phyloP scores from a whole-genome alignment of 2,113 vertebrate species.

The Chionomys nivalis region DNA sequence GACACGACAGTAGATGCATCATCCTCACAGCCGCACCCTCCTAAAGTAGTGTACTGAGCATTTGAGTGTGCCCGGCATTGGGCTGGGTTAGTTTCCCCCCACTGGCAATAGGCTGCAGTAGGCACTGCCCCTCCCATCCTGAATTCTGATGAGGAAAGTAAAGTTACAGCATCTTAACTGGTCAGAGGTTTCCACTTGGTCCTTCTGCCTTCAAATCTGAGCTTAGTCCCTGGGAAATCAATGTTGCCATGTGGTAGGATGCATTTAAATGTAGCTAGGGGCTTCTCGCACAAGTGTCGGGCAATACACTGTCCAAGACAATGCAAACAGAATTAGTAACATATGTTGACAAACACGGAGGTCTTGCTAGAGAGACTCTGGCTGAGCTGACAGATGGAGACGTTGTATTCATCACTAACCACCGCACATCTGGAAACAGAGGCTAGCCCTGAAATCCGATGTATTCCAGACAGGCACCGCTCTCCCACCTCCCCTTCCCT shows the following conservation, averaged over 20 bases:
- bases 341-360: conserved; percentile 24
- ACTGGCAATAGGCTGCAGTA: not conserved
- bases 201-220: not conserved
- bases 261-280: not conserved
- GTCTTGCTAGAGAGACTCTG: not conserved
- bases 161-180: not conserved
- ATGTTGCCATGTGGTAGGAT: not conserved
- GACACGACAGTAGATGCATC: not conserved
- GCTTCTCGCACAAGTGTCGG: not conserved
- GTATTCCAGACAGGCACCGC: conserved; percentile 64
- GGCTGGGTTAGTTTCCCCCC: not conserved
- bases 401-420: not conserved
- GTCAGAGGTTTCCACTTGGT: not conserved
- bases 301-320: not conserved
- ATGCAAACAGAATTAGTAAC: conserved; percentile 38
- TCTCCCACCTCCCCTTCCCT: not conserved
- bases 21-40: not conserved
- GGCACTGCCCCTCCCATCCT: not conserved
- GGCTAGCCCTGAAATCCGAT: conserved; percentile 63
- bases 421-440: conserved; percentile 65
- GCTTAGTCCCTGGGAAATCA: not conserved
- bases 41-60: not conserved
- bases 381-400: conserved; percentile 45
- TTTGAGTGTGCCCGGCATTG: not conserved
- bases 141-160: not conserved